Base-by-base conservation (phyloP, 2,888 invertebrate species). In the Serrognathus titanus region DNA sequence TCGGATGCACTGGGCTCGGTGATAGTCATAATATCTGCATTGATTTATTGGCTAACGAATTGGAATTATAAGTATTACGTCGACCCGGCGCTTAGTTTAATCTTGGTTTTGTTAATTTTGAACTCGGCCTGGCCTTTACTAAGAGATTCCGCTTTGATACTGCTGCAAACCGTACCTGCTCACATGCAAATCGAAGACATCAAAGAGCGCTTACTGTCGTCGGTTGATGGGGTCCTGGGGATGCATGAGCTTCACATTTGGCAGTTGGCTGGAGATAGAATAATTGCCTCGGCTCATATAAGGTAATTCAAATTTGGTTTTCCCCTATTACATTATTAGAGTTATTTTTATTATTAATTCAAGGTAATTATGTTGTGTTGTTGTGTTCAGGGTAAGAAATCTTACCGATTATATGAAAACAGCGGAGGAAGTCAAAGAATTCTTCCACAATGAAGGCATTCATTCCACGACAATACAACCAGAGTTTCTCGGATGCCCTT, bases 381-480 rank as follows among this genome's bases (percentile, higher is more conserved):
- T 31, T 7, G 24, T 5, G 24, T 7, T 31, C 24, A 31, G 24
- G 24, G 24, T 31, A 31, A 87, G 92, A 68, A 97, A 96, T 79
- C 80, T 97, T 54, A 90, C 92, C 0, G 97, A 97, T 74, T 98
- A 98, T 76, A 97, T 97, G 94, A 90, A 92, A 74, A 92, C 98
- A 63, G 97, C 97, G 0, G 94, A 94, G 74, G 91, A 94, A 75
- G 93, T 97, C 7, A 98, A 97, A 77, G 92, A 94, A 74, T 94
- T 97, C 81, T 97, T 98, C 79, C 98, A 98, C 78, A 93, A 97
- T 74, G 96, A 97, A 78, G 97, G 97, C 49, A 97, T 98, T 67
- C 98, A 98, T 78, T 97, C 97, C 40, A 97, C 97, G 20, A 98
- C 98, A 31, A 97, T 98, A 73, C 97, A 98, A 75, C 97, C 97